Percentiles rank a stretch among this genome's conserved stretches.
phyloP scores from a whole-genome alignment of 2,113 vertebrate genomes.

The Stercorarius parasiticus region DNA sequence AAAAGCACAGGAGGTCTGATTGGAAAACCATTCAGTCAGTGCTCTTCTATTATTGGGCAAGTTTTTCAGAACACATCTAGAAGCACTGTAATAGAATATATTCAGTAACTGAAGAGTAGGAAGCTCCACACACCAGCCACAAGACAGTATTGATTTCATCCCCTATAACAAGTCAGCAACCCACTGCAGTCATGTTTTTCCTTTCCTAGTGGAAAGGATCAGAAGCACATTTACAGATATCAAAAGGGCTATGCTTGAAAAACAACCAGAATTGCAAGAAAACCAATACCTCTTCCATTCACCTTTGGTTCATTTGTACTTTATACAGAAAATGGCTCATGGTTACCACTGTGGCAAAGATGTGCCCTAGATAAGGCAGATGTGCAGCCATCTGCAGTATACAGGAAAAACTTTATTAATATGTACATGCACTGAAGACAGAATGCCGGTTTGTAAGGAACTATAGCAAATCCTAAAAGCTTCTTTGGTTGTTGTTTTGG shows the following conservation, averaged over 20 bases:
- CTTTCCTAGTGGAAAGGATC: not conserved
- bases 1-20: not conserved
- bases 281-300: not conserved
- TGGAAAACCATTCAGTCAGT: not conserved
- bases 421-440: not conserved
- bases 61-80: not conserved
- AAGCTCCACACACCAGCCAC: not conserved
- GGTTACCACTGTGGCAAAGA: not conserved
- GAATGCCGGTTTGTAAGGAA: not conserved
- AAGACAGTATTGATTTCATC: not conserved
- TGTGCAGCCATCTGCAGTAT: not conserved
- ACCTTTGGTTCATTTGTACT: not conserved
- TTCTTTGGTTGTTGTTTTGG: not conserved
- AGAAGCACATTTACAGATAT: not conserved
- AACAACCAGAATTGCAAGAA: not conserved
- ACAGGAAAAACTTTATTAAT: not conserved
- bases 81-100: not conserved
- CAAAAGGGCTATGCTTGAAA: not conserved
- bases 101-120: not conserved
- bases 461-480: not conserved
- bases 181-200: not conserved
- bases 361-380: not conserved
- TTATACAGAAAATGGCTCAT: not conserved
- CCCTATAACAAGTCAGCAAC: not conserved
- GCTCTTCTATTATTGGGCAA: not conserved